Evolutionary conservation across 2,797 vertebrate species (phyloP), one percentile per base, ranked within the genome.

Genomic region (Poeciliopsis gracilis): DNA sequence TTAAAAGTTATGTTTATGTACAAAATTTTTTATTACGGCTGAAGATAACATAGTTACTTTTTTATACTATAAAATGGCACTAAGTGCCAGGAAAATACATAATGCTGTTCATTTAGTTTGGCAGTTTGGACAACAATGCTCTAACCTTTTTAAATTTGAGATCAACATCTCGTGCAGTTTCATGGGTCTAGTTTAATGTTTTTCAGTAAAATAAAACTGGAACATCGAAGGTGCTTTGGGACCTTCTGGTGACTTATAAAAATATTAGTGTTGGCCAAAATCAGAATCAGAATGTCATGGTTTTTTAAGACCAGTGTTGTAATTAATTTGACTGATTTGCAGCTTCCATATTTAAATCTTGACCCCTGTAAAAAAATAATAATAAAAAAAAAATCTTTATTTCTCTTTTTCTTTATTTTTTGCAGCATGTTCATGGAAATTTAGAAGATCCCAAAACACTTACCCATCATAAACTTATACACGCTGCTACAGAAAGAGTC

Each of bases 371-470:
- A 59, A 59, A 59, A 15, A 57, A 47, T 0, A 36, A 38, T 36
- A 38, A 38, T 38, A 38, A 38, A 5, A 9, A 25, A 59, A 5
- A 30, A 30, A 36, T 10, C 16, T 36, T 33, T 38, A 41, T 41
- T 8, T 41, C 38, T 41, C 38, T 41, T 0, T 80, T 86, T n/a
- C 7, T 28, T 16, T 63, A 3, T 93, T 80, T 85, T 80, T 84
- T 80, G 30, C 59, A 99, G 98, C 97, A 96, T 87, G 88, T 96
- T 18, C 97, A 97, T n/a, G 98, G 97, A 91, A 97, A 95, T 92
- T 85, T 98, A 84, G 98, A 99, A 92, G 98, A 99, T 92, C 97
- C 98, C 77, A 99, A 99, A 95, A 97, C 95, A 0, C 93, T 99
- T 70, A 97, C 97, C 25, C 97, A 99, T 82, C 98, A 99, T 79